Conservation (phyloP, 2,888 invertebrate genomes). For the Drosophila neonasuta region DNA sequence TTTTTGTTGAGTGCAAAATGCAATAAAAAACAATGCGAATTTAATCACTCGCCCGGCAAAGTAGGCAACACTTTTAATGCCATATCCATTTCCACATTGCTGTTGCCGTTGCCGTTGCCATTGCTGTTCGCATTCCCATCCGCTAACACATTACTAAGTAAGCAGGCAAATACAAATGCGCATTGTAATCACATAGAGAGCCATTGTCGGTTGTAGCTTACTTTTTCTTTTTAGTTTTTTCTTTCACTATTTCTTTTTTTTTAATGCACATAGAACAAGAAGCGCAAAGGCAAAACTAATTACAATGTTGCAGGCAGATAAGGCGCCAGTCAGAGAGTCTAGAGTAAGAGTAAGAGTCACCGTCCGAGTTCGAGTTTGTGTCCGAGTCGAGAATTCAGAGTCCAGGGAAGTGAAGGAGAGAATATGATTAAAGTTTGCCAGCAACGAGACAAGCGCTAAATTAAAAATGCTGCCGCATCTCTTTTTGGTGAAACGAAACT, state of each 20-base stretch:
- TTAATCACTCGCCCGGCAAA: slow-evolving; percentile 64
- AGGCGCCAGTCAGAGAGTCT: slow-evolving; percentile 28
- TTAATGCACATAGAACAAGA: slow-evolving; percentile 38
- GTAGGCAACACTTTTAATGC: slow-evolving; percentile 61
- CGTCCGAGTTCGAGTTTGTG: neutral
- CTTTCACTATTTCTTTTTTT: neutral
- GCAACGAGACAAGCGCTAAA: slow-evolving; percentile 60
- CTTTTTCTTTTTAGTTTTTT: slow-evolving; percentile 23
- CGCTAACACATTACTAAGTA: slow-evolving; percentile 30
- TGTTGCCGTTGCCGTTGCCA: too few relatives aligned
- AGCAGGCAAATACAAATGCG: slow-evolving; percentile 40
- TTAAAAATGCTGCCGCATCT: slow-evolving; percentile 71
- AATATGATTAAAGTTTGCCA: slow-evolving; percentile 72
- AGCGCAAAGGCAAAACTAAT: slow-evolving; percentile 66
- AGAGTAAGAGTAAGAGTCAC: slow-evolving; percentile 13
- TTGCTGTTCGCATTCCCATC: neutral
- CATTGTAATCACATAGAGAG: slow-evolving; percentile 62
- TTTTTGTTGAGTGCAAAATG: slow-evolving; percentile 67
- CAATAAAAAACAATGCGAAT: slow-evolving; percentile 64
- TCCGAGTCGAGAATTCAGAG: slow-evolving; percentile 1
- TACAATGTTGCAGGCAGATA: slow-evolving; percentile 63
- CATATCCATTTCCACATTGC: slow-evolving; percentile 4
- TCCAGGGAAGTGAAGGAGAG: slow-evolving; percentile 31
- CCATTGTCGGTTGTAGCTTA: slow-evolving; percentile 50
- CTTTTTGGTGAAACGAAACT: slow-evolving; percentile 46